Conservation (phyloP, 2,797 vertebrate genomes). For the Moxostoma hubbsi region DNA sequence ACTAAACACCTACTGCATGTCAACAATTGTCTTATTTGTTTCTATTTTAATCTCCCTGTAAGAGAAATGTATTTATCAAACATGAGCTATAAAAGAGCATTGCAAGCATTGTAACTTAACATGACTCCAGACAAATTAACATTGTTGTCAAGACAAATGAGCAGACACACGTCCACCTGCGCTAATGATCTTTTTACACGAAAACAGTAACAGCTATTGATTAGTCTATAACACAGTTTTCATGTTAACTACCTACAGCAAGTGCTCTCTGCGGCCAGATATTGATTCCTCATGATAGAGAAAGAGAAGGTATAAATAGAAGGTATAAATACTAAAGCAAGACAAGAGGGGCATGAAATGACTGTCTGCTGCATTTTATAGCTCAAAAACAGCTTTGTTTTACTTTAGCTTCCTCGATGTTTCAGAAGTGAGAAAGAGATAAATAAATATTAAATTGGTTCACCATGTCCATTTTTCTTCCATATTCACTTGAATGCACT, state of each 20-base stretch:
- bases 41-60: too few relatives aligned
- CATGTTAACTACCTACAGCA: slow-evolving; percentile 64
- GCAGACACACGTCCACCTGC: slow-evolving; percentile 15
- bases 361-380: not conserved
- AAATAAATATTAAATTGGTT: not conserved
- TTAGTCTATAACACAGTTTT: slow-evolving; percentile 56
- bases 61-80: not conserved
- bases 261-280: slow-evolving; percentile 20
- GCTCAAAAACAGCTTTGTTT: not conserved
- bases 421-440: too few relatives aligned
- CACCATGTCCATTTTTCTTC: not conserved
- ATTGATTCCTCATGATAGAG: slow-evolving; percentile 51
- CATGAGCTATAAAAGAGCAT: not conserved
- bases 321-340: slow-evolving; percentile 32
- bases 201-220: slow-evolving; percentile 53
- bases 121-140: not conserved
- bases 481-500: not conserved
- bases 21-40: not conserved
- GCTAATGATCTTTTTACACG: slow-evolving; percentile 58
- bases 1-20: too few relatives aligned
- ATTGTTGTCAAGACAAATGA: not conserved
- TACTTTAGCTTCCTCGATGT: too few relatives aligned
- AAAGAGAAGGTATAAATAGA: slow-evolving; percentile 26
- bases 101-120: not conserved
- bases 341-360: not conserved